Percentiles rank a stretch among this genome's conserved stretches.
These are phyloP conservation scores for Melanargia galathea DNA, from an alignment of 2,888 invertebrate species.

Conservation along the genomic window DNA sequence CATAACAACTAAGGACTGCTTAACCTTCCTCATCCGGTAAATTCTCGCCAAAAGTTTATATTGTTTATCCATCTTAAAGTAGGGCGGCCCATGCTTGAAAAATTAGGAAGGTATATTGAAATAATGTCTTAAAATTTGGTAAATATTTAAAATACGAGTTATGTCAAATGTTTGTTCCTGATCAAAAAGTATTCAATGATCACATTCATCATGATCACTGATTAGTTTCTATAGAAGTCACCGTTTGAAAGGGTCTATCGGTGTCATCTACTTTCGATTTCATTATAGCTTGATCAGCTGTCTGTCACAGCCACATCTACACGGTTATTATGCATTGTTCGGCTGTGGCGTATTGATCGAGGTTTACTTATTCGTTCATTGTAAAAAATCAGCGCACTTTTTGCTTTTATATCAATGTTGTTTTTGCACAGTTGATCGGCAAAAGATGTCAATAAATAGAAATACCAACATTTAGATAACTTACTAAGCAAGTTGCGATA, in stretches of 20 bases:
- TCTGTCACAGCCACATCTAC: conserved; percentile 34
- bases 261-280: conserved; percentile 42
- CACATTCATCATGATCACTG: conserved; percentile 4
- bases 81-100: too few relatives aligned
- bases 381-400: conserved; percentile 15
- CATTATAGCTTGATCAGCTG: conserved; percentile 36
- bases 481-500: neutral
- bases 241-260: conserved; percentile 35
- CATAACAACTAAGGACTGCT: too few relatives aligned
- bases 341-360: conserved; percentile 16
- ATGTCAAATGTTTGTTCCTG: too few relatives aligned
- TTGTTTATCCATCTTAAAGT: too few relatives aligned
- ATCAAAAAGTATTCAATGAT: conserved; percentile 1
- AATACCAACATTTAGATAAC: conserved; percentile 13
- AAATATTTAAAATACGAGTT: too few relatives aligned
- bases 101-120: too few relatives aligned
- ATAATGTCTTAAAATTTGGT: too few relatives aligned
- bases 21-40: too few relatives aligned
- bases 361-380: conserved; percentile 12
- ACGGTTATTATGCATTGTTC: conserved; percentile 21
- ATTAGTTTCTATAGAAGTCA: conserved; percentile 28
- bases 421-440: conserved; percentile 6
- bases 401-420: conserved; percentile 16
- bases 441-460: conserved; percentile 20
- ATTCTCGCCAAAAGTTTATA: too few relatives aligned